phyloP scores from a whole-genome alignment of 2,113 vertebrate genomes.

The Halichoerus grypus region DNA sequence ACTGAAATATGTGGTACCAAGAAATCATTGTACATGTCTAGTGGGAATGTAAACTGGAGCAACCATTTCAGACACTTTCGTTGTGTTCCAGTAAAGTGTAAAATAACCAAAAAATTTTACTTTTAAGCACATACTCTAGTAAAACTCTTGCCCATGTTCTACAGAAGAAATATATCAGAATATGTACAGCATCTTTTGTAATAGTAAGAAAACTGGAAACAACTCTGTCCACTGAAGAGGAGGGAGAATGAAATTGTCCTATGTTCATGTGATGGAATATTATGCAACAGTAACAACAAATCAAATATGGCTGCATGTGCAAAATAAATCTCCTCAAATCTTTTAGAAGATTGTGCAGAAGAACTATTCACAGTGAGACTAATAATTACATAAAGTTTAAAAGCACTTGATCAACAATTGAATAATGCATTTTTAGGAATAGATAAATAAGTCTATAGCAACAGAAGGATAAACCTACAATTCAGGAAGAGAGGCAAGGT shows the following conservation, averaged over 20 bases:
- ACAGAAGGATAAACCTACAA: not conserved
- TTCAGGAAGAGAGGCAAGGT: not conserved
- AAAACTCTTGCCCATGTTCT: not conserved
- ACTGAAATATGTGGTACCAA: not conserved
- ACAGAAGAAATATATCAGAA: not conserved
- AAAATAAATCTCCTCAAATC: not conserved
- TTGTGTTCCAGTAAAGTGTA: not conserved
- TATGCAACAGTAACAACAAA: not conserved
- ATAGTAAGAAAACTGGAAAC: not conserved
- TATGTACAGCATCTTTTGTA: not conserved
- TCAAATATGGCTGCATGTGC: not conserved
- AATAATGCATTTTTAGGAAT: not conserved
- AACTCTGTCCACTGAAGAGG: not conserved
- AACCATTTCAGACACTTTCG: not conserved
- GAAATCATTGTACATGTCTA: not conserved
- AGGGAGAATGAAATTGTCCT: not conserved
- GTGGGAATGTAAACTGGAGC: not conserved
- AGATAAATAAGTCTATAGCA: not conserved
- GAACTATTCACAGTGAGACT: not conserved
- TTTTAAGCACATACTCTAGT: not conserved
- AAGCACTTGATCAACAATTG: slow-evolving; percentile 10
- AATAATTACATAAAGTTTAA: not conserved
- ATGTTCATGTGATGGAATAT: not conserved
- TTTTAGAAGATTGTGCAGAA: not conserved
- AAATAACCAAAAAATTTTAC: not conserved